Base-by-base conservation (phyloP, 2,113 vertebrate genomes). In the Colossoma macropomum region DNA sequence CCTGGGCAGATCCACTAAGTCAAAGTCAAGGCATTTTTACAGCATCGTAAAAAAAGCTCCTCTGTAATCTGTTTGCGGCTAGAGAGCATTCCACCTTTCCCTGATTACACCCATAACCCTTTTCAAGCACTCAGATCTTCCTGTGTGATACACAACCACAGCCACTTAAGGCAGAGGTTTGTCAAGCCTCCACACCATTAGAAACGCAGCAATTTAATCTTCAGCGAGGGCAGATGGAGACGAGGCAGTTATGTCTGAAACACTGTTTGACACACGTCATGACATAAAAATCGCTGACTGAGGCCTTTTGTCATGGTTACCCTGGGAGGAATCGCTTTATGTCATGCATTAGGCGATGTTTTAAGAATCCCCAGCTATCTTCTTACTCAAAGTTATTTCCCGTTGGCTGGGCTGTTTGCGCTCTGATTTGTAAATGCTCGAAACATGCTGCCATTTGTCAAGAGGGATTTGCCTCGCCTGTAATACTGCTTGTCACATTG, bases 361-460 rank as follows among this genome's bases (percentile, higher is more conserved):
- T 71, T 70, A 63, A 88, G 86, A 74, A 60, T 68, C 82, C 0
- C 23, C 38, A 52, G 11, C 19, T 89, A 86, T 91, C 80, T 88
- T 77, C 80, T 87, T 89, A 66, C 81, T 77, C 77, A 52, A 72
- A 72, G 80, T 90, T 48, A 88, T 91, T 92, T 88, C 3, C 68
- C 45, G 9, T 86, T 91, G 91, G 89, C 88, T 76, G 72, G 70
- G 34, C 25, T 69, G 54, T 86, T 87, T 85, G 85, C 71, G 52
- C 68, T 83, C 74, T 76, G 70, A 52, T 75, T 87, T 62, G 83
- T 81, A 87, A 87, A 86, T 32, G 59, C 70, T 41, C 82, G 65
- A 84, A 85, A 85, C 78, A 86, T 77, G 80, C 87, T 83, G 84
- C 85, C 81, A 92, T 92, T 91, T 93, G 89, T 92, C 85, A 90